Base-by-base conservation (phyloP, 2,113 vertebrate genomes). In the Oncorhynchus tshawytscha region DNA sequence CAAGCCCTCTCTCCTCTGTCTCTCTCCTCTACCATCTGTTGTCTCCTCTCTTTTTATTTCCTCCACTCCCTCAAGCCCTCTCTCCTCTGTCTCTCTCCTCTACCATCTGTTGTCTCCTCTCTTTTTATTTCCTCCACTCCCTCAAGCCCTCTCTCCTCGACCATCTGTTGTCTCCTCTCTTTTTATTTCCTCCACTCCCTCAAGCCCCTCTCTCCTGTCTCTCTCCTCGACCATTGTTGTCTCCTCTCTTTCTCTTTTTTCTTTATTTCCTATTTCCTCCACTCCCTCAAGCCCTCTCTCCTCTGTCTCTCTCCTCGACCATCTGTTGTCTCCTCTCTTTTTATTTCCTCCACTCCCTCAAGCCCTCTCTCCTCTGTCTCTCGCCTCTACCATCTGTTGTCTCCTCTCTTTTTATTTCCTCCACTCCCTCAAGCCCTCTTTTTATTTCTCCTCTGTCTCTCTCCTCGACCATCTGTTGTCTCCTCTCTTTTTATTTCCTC, bases 181-280 rank as follows among this genome's bases (percentile, higher is more conserved):
- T 54, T 78, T 78, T 78, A 69, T 76, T 71, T 80, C 67, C 57
- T 18, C 54, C 51, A 70, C 67, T 64, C 18, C 54, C 51, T 72
- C 71, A 78, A 74, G 24, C 24, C 24, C 24, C n/a, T n/a, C n/a
- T n/a, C n/a, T n/a, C n/a, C n/a, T n/a, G n/a, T n/a, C n/a, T 66
- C 64, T 66, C 25, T 70, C 68, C 68, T 67, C 67, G 8, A 34
- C 67, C 67, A 68, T 68, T 68, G 67, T 54, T 64, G 20, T 48
- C 11, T 45, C 59, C 45, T 45, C 15, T 64, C 74, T 78, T 54
- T 78, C n/a, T n/a, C n/a, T n/a, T n/a, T n/a, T n/a, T n/a, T n/a
- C n/a, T n/a, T n/a, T n/a, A n/a, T n/a, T n/a, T n/a, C n/a, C n/a
- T 78, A 69, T 76, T 71, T 80, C 67, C 57, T 18, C 54, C 51